These are phyloP conservation scores for Tretioscincus oriximinensis DNA, from an alignment of 2,113 vertebrate genomes.

Conservation along the genomic window DNA sequence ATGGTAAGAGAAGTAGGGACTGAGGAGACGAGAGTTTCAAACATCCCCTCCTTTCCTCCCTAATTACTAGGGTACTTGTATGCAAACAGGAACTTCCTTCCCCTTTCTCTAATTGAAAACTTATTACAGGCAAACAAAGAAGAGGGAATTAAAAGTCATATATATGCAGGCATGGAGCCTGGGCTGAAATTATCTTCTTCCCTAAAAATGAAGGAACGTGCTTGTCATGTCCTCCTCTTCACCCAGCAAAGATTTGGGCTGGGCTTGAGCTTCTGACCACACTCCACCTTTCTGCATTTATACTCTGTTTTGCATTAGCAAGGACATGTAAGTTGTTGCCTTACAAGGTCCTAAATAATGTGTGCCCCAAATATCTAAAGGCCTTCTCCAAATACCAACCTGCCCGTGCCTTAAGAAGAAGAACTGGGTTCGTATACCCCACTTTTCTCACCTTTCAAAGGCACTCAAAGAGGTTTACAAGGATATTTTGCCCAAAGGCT, in stretches of 20 bases:
- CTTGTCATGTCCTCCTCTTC: background rate
- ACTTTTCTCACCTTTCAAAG: no score
- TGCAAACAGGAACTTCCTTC: constrained; percentile 56
- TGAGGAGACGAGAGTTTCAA: constrained; percentile 3
- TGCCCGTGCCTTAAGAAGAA: no score
- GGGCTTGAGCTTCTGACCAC: no score
- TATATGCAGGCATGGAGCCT: constrained; percentile 45
- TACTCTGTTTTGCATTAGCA: no score
- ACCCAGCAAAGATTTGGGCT: background rate
- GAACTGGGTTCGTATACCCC: no score
- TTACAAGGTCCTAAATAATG: no score
- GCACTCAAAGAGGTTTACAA: no score
- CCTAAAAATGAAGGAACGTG: background rate
- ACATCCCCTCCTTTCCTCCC: constrained; percentile 46
- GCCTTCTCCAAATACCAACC: no score
- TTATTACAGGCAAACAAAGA: constrained; percentile 61
- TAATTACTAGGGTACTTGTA: constrained; percentile 55
- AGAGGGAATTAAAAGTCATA: constrained; percentile 54
- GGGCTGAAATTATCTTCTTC: constrained; percentile 6
- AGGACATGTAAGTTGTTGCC: no score
- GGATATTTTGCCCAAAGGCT: no score
- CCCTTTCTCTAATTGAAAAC: constrained; percentile 62
- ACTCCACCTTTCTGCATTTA: no score
- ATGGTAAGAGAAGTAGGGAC: background rate
- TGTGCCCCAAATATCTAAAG: no score